Evolutionary conservation across 2,888 invertebrate species (phyloP).

Genomic region (Trissoscelio sp.): DNA sequence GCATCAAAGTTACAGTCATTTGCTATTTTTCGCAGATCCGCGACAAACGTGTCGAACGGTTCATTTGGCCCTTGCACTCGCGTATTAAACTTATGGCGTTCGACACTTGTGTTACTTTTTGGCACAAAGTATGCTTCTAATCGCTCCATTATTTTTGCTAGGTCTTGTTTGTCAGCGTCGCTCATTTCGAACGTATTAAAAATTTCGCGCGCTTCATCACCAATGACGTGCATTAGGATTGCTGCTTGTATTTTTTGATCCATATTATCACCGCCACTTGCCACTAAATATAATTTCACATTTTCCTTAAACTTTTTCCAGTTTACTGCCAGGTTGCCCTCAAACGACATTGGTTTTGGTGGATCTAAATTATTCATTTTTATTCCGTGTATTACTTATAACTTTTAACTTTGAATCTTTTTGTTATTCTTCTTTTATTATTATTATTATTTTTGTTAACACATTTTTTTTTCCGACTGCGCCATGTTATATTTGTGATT

Average conservation of each 20-base stretch:
- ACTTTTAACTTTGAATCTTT: neutral
- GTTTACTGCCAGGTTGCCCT: slow-evolving; percentile 57
- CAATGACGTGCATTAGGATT: slow-evolving; percentile 49
- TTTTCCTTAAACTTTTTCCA: slow-evolving; percentile 62
- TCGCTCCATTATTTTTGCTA: slow-evolving; percentile 22
- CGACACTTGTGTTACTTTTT: slow-evolving; percentile 30
- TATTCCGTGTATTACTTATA: too few species aligned
- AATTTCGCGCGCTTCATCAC: slow-evolving; percentile 50
- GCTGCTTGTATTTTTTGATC: slow-evolving; percentile 44
- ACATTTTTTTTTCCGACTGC: slow-evolving; percentile 3
- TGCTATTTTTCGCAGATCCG: slow-evolving; percentile 53
- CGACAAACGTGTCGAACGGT: slow-evolving; percentile 58
- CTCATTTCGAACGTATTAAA: slow-evolving; percentile 41
- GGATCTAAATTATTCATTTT: slow-evolving; percentile 57
- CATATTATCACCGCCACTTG: slow-evolving; percentile 49
- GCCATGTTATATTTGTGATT: slow-evolving; percentile 3
- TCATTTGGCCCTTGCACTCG: slow-evolving; percentile 46
- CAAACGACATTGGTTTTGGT: slow-evolving; percentile 61
- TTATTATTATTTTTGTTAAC: neutral
- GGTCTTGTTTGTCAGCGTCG: slow-evolving; percentile 15
- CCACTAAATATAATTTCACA: slow-evolving; percentile 41
- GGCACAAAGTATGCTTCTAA: slow-evolving; percentile 31
- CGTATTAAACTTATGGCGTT: slow-evolving; percentile 16
- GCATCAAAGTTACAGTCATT: slow-evolving; percentile 60
- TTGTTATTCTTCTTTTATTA: neutral